A percentile compares a stretch with the other conserved stretches of the same genome.
These are phyloP conservation scores for Drosophila sucinea DNA, from an alignment of 1,140 invertebrate genomes.

Conservation along the genomic window DNA sequence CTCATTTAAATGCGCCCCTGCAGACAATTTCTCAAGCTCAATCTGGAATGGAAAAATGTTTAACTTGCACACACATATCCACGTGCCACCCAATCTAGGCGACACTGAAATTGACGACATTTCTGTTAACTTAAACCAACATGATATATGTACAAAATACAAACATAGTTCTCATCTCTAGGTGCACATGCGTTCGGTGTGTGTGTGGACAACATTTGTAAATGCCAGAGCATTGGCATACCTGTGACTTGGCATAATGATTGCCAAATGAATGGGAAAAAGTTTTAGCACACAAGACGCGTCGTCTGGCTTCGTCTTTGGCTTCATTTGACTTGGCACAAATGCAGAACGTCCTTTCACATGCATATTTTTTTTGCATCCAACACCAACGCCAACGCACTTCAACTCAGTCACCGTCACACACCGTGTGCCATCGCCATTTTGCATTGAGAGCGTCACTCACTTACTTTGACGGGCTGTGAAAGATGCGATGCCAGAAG, in stretches of 20 bases:
- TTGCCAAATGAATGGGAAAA: slow-evolving; percentile 73
- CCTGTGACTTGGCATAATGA: slow-evolving; percentile 50
- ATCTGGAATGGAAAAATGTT: slow-evolving; percentile 44
- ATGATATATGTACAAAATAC: slow-evolving; percentile 63
- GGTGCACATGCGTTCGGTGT: background rate
- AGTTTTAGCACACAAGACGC: slow-evolving; percentile 44
- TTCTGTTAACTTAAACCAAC: slow-evolving; percentile 72
- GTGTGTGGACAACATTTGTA: slow-evolving; percentile 68
- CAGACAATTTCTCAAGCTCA: slow-evolving; percentile 48
- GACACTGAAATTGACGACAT: slow-evolving; percentile 56
- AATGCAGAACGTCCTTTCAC: slow-evolving; percentile 6
- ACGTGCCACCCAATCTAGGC: slow-evolving; percentile 2
- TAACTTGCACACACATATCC: background rate
- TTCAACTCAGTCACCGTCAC: background rate
- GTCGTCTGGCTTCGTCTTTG: slow-evolving; percentile 8
- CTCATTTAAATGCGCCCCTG: slow-evolving; percentile 53
- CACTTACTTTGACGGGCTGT: slow-evolving; percentile 24
- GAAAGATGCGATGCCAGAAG: slow-evolving; percentile 6
- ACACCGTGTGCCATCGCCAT: slow-evolving; percentile 3
- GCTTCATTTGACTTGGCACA: slow-evolving; percentile 10
- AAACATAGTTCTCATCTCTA: slow-evolving; percentile 6
- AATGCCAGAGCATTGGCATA: slow-evolving; percentile 45
- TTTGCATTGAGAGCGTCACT: slow-evolving; percentile 37
- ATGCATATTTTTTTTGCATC: slow-evolving; percentile 1
- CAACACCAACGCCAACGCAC: slow-evolving; percentile 18